phyloP scores from a whole-genome alignment of 1,140 invertebrate species.

The Pachyrhynchus sulphureomaculatus region DNA sequence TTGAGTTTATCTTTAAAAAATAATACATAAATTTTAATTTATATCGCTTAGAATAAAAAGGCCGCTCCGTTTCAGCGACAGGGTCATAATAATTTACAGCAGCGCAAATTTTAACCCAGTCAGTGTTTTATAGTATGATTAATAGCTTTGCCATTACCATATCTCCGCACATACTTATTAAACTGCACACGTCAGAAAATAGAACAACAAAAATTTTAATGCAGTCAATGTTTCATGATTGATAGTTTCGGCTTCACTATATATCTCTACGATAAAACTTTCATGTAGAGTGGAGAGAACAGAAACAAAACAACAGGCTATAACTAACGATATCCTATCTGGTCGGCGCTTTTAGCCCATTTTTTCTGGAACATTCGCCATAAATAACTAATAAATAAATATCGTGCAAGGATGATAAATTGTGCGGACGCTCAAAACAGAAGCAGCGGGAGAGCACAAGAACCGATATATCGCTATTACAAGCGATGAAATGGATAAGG shows the following conservation, averaged over 20 bases:
- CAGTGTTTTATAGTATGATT: not conserved
- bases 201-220: not conserved
- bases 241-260: slow-evolving; percentile 4
- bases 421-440: slow-evolving; percentile 24
- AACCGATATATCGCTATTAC: slow-evolving; percentile 12
- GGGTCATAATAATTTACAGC: no score
- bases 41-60: no score
- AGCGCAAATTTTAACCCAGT: slow-evolving; percentile 1
- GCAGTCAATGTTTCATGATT: slow-evolving; percentile 10
- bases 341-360: slow-evolving; percentile 14
- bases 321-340: slow-evolving; percentile 25
- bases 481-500: slow-evolving; percentile 10
- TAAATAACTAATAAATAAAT: slow-evolving; percentile 32
- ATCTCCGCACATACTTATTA: not conserved
- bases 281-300: slow-evolving; percentile 5
- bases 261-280: slow-evolving; percentile 14
- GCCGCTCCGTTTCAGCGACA: no score
- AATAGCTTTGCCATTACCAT: not conserved
- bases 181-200: no score
- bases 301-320: slow-evolving; percentile 21
- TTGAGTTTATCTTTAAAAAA: no score
- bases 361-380: slow-evolving; percentile 20
- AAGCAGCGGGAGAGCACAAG: slow-evolving; percentile 22
- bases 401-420: slow-evolving; percentile 29
- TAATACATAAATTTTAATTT: no score